A percentile compares a stretch with the other conserved stretches of the same genome.
phyloP scores from a whole-genome alignment of 2,888 invertebrate species.

The Entomobrya proxima region DNA sequence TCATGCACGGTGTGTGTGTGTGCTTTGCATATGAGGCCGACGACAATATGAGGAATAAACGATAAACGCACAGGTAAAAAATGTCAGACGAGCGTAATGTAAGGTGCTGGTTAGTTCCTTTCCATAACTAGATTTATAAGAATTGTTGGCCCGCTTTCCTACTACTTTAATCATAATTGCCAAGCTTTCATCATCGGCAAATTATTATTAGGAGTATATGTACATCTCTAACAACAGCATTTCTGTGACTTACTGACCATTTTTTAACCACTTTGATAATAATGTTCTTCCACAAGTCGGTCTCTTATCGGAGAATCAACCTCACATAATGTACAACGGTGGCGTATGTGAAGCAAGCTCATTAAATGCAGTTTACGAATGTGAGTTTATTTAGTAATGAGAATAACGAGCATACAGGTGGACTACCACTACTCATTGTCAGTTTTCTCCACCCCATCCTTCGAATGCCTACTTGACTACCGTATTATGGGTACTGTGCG shows the following conservation, averaged over 20 bases:
- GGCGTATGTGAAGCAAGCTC: background rate
- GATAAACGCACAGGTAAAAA: background rate
- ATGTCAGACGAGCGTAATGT: background rate
- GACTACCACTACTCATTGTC: background rate
- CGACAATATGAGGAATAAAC: conserved; percentile 19
- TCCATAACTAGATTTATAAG: conserved; percentile 44
- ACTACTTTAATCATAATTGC: background rate
- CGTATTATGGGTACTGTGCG: background rate
- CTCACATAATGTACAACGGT: background rate
- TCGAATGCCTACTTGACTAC: background rate
- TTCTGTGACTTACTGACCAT: conserved; percentile 42
- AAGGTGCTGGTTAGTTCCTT: conserved; percentile 29
- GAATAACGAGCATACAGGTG: conserved; percentile 31
- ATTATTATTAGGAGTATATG: background rate
- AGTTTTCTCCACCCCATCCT: background rate
- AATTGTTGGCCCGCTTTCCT: background rate
- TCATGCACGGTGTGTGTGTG: background rate
- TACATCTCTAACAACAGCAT: conserved; percentile 20
- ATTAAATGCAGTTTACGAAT: background rate
- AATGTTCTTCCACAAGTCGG: conserved; percentile 9
- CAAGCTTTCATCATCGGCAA: background rate
- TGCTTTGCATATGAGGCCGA: background rate
- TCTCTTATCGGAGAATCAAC: background rate
- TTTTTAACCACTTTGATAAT: background rate
- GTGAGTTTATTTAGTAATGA: background rate